phyloP scores from a whole-genome alignment of 2,113 vertebrate genomes.

The Trematocara nigrifrons region DNA sequence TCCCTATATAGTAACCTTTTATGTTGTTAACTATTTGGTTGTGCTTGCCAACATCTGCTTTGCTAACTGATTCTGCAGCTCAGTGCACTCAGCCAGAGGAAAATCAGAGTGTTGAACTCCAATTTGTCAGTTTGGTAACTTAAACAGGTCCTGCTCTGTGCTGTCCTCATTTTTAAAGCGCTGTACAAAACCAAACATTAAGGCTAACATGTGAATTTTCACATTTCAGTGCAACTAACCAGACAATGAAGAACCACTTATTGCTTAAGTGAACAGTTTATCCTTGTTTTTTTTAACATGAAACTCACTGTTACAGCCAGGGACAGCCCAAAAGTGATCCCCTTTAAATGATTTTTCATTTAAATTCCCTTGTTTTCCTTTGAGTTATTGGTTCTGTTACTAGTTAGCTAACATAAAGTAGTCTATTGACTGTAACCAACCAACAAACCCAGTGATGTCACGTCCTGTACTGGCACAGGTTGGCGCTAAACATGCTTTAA shows the following conservation, averaged over 20 bases:
- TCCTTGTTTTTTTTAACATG: not conserved
- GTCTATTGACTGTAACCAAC: not conserved
- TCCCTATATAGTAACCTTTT: not conserved
- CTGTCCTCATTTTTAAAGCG: not conserved
- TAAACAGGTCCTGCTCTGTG: not conserved
- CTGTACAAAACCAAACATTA: not conserved
- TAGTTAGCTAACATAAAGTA: not conserved
- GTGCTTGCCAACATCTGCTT: not conserved
- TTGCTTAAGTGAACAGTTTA: not conserved
- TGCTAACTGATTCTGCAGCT: not conserved
- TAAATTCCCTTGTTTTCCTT: not conserved
- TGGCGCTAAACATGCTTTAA: not conserved
- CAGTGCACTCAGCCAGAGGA: not conserved
- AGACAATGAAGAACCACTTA: not conserved
- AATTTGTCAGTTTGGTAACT: not conserved
- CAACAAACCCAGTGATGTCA: not conserved
- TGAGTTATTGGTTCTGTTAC: not conserved
- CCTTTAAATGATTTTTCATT: not conserved
- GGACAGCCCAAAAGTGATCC: not conserved
- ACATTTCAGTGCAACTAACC: not conserved
- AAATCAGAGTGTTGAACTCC: not conserved
- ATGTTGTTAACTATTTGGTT: not conserved
- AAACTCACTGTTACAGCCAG: not conserved
- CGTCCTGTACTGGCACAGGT: not conserved
- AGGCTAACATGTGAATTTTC: not conserved